A percentile compares a stretch with the other conserved stretches of the same genome.
Conservation (phyloP, 30 jellyfish, hydroid and myxozoan genomes). For the Aurelia sp. region DNA sequence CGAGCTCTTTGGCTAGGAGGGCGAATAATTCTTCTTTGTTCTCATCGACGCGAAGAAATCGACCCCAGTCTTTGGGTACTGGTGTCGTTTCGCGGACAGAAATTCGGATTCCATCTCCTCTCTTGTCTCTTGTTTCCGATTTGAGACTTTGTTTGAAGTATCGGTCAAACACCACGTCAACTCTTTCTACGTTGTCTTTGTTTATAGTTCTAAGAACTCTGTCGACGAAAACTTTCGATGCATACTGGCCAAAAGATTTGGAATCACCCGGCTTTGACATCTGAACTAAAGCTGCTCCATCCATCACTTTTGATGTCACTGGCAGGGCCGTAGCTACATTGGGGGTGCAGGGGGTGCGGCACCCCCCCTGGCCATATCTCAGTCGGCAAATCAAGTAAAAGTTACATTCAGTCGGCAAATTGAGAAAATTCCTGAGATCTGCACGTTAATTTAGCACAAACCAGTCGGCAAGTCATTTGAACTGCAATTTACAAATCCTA, state of each 20-base stretch:
- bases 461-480: too few relatives aligned
- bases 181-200: background rate
- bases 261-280: background rate
- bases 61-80: slow-evolving; percentile 2
- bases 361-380: too few relatives aligned
- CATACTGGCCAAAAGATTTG: slow-evolving; percentile 9
- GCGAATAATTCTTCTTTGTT: slow-evolving; percentile 41
- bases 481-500: too few relatives aligned
- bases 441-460: too few relatives aligned
- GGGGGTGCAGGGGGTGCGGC: too few relatives aligned
- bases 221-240: background rate
- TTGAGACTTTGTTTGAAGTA: slow-evolving; percentile 11
- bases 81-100: slow-evolving; percentile 27
- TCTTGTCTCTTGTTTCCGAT: slow-evolving; percentile 20
- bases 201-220: background rate
- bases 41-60: slow-evolving; percentile 17
- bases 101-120: slow-evolving; percentile 67
- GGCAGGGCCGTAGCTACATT: too few relatives aligned
- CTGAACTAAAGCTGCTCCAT: slow-evolving; percentile 2
- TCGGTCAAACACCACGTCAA: slow-evolving; percentile 10
- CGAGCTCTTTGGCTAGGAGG: slow-evolving; percentile 11
- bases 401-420: too few relatives aligned
- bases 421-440: too few relatives aligned
- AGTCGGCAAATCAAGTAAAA: too few relatives aligned
- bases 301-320: slow-evolving; percentile 14